Percentiles rank a stretch among this genome's conserved stretches.
phyloP scores from a whole-genome alignment of 2,113 vertebrate species.

The Anolis sagrei region DNA sequence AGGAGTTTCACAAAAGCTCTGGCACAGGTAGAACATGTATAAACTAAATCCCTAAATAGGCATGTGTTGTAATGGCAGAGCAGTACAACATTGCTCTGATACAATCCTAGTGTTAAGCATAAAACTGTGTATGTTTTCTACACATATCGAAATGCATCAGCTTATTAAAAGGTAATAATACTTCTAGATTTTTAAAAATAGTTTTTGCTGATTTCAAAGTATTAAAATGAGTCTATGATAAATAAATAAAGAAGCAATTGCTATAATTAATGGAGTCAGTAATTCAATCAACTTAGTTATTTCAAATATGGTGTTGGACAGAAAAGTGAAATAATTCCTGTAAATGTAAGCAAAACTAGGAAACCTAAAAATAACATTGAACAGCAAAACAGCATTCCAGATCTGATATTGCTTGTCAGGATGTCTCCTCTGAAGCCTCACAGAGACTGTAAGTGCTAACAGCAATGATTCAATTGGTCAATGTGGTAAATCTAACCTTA shows the following conservation, averaged over 20 bases:
- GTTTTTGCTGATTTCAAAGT: background rate
- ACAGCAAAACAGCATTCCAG: background rate
- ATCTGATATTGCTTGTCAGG: background rate
- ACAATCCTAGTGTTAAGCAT: background rate
- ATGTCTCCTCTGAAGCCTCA: background rate
- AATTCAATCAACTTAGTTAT: background rate
- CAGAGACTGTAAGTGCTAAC: background rate
- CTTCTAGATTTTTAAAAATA: background rate
- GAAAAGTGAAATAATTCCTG: background rate
- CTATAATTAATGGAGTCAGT: background rate
- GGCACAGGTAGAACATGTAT: background rate
- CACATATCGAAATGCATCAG: background rate
- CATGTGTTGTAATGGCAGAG: background rate
- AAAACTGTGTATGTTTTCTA: background rate
- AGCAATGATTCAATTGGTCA: background rate
- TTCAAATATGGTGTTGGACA: background rate
- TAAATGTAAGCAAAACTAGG: background rate
- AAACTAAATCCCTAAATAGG: background rate
- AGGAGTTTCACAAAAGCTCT: background rate
- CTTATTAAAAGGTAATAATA: background rate
- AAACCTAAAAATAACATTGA: background rate
- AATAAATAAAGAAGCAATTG: background rate
- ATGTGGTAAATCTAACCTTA: conserved; percentile 80
- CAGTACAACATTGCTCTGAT: background rate
- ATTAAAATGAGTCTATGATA: background rate